A percentile compares a stretch with the other conserved stretches of the same genome.
phyloP scores from a whole-genome alignment of 2,888 invertebrate species.

The Drosophila ezoana region DNA sequence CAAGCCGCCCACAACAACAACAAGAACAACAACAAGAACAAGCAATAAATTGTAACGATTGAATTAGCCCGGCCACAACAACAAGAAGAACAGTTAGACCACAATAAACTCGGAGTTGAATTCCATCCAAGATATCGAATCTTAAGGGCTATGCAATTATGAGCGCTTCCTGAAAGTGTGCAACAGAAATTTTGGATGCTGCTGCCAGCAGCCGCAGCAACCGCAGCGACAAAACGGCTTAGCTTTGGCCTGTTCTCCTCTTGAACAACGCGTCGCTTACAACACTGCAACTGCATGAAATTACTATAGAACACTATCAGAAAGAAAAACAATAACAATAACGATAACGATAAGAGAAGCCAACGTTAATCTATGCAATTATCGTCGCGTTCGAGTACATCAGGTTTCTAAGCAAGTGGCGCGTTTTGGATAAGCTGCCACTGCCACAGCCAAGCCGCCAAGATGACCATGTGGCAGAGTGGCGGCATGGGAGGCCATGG shows the following conservation, averaged over 20 bases:
- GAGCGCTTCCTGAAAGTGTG: slow-evolving; percentile 38
- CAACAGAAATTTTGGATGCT: slow-evolving; percentile 35
- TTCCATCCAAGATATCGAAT: slow-evolving; percentile 64
- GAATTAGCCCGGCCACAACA: slow-evolving; percentile 25
- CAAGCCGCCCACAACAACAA: slow-evolving; percentile 81
- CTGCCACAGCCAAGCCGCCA: slow-evolving; percentile 71
- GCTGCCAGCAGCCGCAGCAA: slow-evolving; percentile 14
- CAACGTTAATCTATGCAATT: slow-evolving; percentile 33
- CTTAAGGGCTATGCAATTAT: slow-evolving; percentile 13
- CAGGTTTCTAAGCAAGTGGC: slow-evolving; percentile 48
- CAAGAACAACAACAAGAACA: slow-evolving; percentile 17
- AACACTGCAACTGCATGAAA: slow-evolving; percentile 3
- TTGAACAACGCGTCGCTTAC: not conserved
- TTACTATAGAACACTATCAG: not conserved
- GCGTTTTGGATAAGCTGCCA: slow-evolving; percentile 43
- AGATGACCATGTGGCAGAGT: slow-evolving; percentile 91
- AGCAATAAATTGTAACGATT: slow-evolving; percentile 28
- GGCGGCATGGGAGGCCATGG: slow-evolving; percentile 91
- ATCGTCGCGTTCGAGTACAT: slow-evolving; percentile 18
- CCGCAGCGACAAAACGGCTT: not conserved
- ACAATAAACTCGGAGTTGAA: slow-evolving; percentile 60
- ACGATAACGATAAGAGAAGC: not conserved
- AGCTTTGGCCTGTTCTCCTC: not conserved
- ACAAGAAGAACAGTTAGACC: slow-evolving; percentile 26
- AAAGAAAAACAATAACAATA: not conserved